Evolutionary conservation across 2,888 invertebrate genomes (phyloP).

Genomic region (Heterodera filipjevi): DNA sequence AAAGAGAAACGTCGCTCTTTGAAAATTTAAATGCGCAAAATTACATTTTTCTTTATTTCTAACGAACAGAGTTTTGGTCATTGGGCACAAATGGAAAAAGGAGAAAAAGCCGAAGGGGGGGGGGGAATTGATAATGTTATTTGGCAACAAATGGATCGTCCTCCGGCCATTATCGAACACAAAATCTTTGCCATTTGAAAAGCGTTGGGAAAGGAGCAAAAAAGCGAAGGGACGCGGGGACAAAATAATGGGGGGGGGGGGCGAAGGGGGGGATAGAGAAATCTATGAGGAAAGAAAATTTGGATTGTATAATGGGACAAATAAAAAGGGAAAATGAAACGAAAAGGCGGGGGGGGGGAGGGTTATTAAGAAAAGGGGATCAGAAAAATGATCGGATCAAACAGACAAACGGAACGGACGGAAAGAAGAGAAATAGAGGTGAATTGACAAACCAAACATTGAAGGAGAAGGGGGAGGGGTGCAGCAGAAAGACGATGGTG

Average conservation of each 20-base stretch:
- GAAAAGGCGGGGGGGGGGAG: not conserved
- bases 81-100: not conserved
- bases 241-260: not conserved
- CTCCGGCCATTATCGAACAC: constrained; percentile 5
- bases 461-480: too few species aligned
- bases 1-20: too few species aligned
- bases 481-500: too few species aligned
- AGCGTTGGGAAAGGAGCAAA: not conserved
- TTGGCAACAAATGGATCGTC: not conserved
- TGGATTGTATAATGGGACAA: constrained; percentile 1
- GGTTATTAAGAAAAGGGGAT: not conserved
- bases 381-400: not conserved
- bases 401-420: not conserved
- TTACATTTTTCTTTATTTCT: not conserved
- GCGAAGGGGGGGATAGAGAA: not conserved
- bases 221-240: not conserved
- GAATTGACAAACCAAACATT: too few species aligned
- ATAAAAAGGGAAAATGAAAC: not conserved
- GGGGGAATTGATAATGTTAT: not conserved
- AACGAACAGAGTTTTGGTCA: not conserved
- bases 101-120: not conserved
- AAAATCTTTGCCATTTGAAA: constrained; percentile 7
- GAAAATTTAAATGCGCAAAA: not conserved
- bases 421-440: not conserved
- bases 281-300: not conserved